A percentile compares a stretch with the other conserved stretches of the same genome.
Evolutionary conservation across 1,140 invertebrate species (phyloP).

Genomic region (Aporrectodea caliginosa): DNA sequence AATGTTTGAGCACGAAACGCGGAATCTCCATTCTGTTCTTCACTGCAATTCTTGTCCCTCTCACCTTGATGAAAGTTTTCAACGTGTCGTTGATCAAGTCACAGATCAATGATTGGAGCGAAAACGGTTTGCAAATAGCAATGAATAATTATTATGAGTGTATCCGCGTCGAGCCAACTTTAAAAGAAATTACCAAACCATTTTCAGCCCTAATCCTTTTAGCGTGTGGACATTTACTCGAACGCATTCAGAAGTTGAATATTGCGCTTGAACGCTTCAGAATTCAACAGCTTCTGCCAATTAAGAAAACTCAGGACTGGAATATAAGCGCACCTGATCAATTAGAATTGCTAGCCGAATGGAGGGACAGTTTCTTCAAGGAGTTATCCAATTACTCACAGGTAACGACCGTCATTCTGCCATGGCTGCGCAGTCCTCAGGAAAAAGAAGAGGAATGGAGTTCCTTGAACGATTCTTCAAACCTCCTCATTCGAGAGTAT

Average conservation of each 20-base stretch:
- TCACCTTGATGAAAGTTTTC: no score
- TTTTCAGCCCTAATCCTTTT: not conserved
- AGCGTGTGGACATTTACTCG: not conserved
- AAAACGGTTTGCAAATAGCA: no score
- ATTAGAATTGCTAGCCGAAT: not conserved
- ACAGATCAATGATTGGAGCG: no score
- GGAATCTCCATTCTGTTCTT: no score
- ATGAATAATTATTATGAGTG: no score
- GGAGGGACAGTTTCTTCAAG: not conserved
- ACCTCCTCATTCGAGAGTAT: not conserved
- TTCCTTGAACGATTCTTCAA: not conserved
- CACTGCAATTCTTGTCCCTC: no score
- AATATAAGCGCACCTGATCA: not conserved
- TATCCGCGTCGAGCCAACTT: no score
- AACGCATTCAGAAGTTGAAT: not conserved
- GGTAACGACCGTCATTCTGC: not conserved
- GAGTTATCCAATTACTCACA: not conserved
- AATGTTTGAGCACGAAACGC: no score
- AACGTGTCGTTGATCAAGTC: no score
- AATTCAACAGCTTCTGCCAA: not conserved
- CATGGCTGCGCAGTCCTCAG: not conserved
- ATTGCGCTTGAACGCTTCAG: not conserved
- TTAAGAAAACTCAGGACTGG: not conserved
- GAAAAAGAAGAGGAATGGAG: not conserved
- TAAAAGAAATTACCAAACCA: not conserved